A percentile compares a stretch with the other conserved stretches of the same genome.
These are phyloP conservation scores for Sminthurides bifidus DNA, from an alignment of 1,140 invertebrate species.

Conservation along the genomic window DNA sequence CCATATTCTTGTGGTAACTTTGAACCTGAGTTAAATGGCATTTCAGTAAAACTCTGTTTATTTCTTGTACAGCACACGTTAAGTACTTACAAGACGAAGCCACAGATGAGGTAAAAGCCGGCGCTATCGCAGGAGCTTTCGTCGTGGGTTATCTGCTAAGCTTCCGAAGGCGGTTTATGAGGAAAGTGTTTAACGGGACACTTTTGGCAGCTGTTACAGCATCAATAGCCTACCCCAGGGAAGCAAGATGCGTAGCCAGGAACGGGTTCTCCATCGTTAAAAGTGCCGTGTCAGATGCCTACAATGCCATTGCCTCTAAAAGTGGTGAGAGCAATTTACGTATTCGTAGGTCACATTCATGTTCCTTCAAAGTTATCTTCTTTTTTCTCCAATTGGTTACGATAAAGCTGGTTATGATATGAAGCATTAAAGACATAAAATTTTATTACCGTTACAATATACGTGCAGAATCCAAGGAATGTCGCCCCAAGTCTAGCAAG, in stretches of 20 bases:
- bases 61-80: constrained; percentile 14
- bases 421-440: too few species aligned
- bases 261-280: neutral
- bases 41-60: too few species aligned
- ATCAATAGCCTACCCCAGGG: constrained; percentile 22
- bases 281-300: neutral
- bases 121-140: constrained; percentile 9
- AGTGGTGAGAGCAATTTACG: too few species aligned
- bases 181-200: constrained; percentile 14
- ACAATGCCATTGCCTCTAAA: neutral
- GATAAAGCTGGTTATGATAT: too few species aligned
- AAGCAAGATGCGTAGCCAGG: constrained; percentile 16
- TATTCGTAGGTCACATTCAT: too few species aligned
- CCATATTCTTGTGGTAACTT: too few species aligned
- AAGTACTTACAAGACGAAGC: constrained; percentile 15
- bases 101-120: constrained; percentile 17
- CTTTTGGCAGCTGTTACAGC: constrained; percentile 4
- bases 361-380: too few species aligned
- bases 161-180: constrained; percentile 15
- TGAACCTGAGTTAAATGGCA: too few species aligned
- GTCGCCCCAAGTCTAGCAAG: too few species aligned
- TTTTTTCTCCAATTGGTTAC: too few species aligned
- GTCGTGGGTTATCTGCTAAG: constrained; percentile 20
- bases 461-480: too few species aligned
- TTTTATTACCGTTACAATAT: too few species aligned